A percentile compares a stretch with the other conserved stretches of the same genome.
phyloP scores from a whole-genome alignment of 23 tunicate genomes.

The Botrylloides violaceus region DNA sequence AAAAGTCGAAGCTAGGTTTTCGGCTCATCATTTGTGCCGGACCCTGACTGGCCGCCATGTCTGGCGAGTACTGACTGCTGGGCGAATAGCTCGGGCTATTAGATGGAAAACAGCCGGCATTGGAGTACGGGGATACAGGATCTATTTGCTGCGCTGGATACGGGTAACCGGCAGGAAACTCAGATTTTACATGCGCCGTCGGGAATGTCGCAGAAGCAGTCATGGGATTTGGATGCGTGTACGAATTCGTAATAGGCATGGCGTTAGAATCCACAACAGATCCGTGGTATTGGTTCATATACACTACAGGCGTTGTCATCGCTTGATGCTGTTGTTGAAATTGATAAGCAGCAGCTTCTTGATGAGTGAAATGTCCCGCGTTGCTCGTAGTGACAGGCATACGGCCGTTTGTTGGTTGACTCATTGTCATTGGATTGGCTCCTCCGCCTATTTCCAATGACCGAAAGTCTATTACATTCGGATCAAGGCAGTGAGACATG shows the following conservation, averaged over 20 bases:
- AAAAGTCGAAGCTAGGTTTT: constrained; percentile 11
- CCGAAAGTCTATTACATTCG: constrained; percentile 14
- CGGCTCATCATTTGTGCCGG: neutral
- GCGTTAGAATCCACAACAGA: neutral
- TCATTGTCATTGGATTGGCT: neutral
- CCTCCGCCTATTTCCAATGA: constrained; percentile 24
- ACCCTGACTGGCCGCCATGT: neutral
- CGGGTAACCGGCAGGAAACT: neutral
- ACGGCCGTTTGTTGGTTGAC: neutral
- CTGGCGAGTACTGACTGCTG: neutral
- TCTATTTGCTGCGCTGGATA: constrained; percentile 14
- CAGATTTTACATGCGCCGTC: constrained; percentile 12
- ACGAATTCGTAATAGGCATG: neutral
- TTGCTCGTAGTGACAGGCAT: neutral
- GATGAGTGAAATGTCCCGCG: neutral
- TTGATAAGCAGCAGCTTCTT: neutral
- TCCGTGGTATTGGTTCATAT: constrained; percentile 6
- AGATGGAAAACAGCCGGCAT: neutral
- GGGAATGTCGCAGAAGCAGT: neutral
- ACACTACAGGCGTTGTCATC: neutral
- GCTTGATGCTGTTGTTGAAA: constrained; percentile 8
- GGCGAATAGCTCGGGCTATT: neutral
- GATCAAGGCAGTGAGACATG: constrained; percentile 24
- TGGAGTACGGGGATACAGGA: neutral
- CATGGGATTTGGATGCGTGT: neutral